Evolutionary conservation across 2,113 vertebrate genomes (phyloP).

Genomic region (Myxocyprinus asiaticus): DNA sequence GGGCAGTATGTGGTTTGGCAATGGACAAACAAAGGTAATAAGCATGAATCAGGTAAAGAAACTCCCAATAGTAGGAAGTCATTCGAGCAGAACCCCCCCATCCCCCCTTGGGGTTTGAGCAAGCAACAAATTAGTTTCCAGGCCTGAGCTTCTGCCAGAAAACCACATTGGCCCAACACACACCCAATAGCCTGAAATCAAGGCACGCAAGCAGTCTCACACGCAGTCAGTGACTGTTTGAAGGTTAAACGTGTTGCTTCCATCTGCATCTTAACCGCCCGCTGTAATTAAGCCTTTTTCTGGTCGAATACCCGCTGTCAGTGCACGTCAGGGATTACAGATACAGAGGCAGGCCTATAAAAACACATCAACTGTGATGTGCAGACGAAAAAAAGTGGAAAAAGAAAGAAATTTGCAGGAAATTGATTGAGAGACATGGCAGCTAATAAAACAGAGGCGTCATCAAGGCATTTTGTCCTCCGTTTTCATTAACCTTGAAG

Average conservation of each 20-base stretch:
- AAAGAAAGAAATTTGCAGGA: constrained; percentile 14
- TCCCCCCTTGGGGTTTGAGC: no score
- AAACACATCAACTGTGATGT: constrained; percentile 55
- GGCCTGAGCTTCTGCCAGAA: no score
- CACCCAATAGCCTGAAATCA: neutral
- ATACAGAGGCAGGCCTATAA: constrained; percentile 57
- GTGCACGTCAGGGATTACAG: constrained; percentile 43
- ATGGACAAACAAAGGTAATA: no score
- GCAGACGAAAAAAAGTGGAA: constrained; percentile 49
- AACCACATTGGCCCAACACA: neutral
- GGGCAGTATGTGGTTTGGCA: no score
- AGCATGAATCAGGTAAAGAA: no score
- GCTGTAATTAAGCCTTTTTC: constrained; percentile 69
- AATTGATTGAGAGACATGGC: constrained; percentile 55
- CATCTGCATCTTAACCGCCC: constrained; percentile 37
- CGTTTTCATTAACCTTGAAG: constrained; percentile 69
- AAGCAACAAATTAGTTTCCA: no score
- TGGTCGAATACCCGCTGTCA: constrained; percentile 45
- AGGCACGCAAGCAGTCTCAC: neutral
- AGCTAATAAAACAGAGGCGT: no score
- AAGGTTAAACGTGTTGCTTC: constrained; percentile 42
- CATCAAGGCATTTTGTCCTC: constrained; percentile 57
- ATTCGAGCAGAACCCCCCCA: no score
- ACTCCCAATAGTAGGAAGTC: no score
- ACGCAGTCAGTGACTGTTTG: neutral